These are phyloP conservation scores for Manis crassicaudata DNA, from an alignment of 2,797 vertebrate genomes.

Conservation along the genomic window DNA sequence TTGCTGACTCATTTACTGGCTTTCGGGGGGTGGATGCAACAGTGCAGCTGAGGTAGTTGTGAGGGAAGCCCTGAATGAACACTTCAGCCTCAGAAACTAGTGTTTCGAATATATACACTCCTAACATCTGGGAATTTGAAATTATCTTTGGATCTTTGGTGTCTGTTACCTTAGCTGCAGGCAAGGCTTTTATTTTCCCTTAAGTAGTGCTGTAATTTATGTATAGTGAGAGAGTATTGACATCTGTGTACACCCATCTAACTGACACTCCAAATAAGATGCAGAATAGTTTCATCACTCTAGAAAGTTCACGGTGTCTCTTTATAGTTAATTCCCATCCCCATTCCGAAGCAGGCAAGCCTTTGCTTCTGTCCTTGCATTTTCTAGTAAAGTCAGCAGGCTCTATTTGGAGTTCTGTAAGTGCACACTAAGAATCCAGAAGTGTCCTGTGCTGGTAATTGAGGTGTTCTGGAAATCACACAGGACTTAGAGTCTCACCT, in stretches of 20 bases:
- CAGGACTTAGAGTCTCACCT: neutral
- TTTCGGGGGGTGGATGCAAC: neutral
- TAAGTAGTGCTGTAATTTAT: neutral
- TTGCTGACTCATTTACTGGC: neutral
- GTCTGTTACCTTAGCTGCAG: neutral
- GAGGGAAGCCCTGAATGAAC: neutral
- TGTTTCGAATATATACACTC: neutral
- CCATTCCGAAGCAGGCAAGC: neutral
- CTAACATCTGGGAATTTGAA: neutral
- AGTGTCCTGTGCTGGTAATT: neutral
- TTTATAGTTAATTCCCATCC: neutral
- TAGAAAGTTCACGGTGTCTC: neutral
- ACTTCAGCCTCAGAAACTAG: neutral
- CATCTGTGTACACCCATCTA: neutral
- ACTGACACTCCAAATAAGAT: neutral
- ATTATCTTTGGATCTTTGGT: neutral
- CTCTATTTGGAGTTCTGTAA: conserved; percentile 7
- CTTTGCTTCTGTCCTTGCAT: neutral
- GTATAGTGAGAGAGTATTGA: neutral
- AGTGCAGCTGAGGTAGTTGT: neutral
- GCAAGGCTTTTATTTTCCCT: neutral
- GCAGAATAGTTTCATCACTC: neutral
- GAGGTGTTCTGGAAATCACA: neutral
- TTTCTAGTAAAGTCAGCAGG: conserved; percentile 12
- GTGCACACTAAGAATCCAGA: neutral